These are phyloP conservation scores for Drosophila ezoana DNA, from an alignment of 2,888 invertebrate species.

Conservation along the genomic window DNA sequence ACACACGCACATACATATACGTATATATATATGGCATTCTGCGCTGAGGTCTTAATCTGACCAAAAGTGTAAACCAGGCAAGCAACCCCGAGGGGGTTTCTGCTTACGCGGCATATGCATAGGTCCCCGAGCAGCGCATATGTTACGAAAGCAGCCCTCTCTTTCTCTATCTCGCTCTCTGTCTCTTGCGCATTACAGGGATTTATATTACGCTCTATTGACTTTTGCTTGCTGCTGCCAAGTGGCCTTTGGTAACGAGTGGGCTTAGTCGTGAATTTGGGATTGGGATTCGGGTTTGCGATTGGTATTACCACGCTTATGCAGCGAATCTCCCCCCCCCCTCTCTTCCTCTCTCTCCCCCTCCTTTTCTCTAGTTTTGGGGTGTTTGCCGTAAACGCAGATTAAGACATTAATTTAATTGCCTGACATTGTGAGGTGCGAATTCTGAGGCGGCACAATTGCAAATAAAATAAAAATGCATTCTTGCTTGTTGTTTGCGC, in stretches of 20 bases:
- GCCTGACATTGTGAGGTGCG: conserved; percentile 64
- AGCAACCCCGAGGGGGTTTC: conserved; percentile 65
- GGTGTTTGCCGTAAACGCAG: conserved; percentile 79
- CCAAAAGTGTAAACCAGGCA: conserved; percentile 80
- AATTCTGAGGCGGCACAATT: conserved; percentile 37
- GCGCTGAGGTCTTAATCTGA: conserved; percentile 84
- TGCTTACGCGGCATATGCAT: conserved; percentile 59
- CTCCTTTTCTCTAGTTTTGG: conserved; percentile 44
- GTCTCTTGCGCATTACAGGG: conserved; percentile 65
- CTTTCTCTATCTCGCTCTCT: conserved; percentile 1
- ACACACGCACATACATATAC: conserved; percentile 13
- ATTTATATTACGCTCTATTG: conserved; percentile 82
- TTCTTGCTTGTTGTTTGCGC: conserved; percentile 57
- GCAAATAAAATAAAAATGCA: conserved; percentile 12
- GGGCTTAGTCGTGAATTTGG: conserved; percentile 59
- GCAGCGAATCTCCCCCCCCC: not conserved
- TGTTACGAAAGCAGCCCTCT: conserved; percentile 25
- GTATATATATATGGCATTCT: conserved; percentile 26
- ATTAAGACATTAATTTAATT: conserved; percentile 82
- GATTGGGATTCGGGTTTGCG: conserved; percentile 20
- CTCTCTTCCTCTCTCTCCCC: conserved; percentile 11
- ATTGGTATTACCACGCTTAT: conserved; percentile 23
- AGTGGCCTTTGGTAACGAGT: conserved; percentile 73
- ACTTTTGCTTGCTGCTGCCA: conserved; percentile 71
- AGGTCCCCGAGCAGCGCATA: conserved; percentile 40